Evolutionary conservation across 1,140 invertebrate species (phyloP), one percentile per base, ranked within the genome.

Genomic region (Chrysoperla carnea): DNA sequence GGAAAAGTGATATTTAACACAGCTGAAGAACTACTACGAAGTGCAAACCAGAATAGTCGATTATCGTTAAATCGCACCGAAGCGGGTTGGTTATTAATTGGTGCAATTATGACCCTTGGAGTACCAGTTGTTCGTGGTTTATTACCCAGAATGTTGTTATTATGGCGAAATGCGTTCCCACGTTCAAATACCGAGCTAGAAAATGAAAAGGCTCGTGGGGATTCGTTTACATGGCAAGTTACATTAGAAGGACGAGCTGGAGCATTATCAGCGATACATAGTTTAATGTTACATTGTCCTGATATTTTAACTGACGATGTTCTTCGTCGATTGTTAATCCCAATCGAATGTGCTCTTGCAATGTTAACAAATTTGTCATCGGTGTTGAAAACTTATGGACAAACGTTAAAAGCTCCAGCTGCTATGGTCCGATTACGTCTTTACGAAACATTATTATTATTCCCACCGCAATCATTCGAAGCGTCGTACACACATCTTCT

Each of bases 141-240:
- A 15, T 59, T 95, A 36, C 91, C 92, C 1, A 69, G 93, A 48
- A 91, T 99, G 84, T 58, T 97, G 42, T 60, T 96, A 4, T 62
- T 99, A 4, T 99, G 96, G 96, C 78, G 91, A 52, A 96, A 96
- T 63, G 93, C 92, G 23, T 99, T 99, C 62, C 94, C 95, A 0
- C 72, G 91, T 36, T 95, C 91, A 1, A 79, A 78, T 27, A 95
- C 95, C 57, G 93, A 99, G 61, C 68, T 98, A 14, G 94, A 98
- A 55, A 90, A 87, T 6, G 94, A 99, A 64, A 97, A 96, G 58
- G 84, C 88, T 1, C 72, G 94, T 45, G 95, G 95, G 6, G 95
- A 99, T 70, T 85, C 90, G 1, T 98, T 98, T 59, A 99, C 94
- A 35, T 99, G 95, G 95, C 92, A 97, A 71, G 87, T 98, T 13